Evolutionary conservation across 2,797 vertebrate species (phyloP).

Genomic region (Microcaecilia unicolor): DNA sequence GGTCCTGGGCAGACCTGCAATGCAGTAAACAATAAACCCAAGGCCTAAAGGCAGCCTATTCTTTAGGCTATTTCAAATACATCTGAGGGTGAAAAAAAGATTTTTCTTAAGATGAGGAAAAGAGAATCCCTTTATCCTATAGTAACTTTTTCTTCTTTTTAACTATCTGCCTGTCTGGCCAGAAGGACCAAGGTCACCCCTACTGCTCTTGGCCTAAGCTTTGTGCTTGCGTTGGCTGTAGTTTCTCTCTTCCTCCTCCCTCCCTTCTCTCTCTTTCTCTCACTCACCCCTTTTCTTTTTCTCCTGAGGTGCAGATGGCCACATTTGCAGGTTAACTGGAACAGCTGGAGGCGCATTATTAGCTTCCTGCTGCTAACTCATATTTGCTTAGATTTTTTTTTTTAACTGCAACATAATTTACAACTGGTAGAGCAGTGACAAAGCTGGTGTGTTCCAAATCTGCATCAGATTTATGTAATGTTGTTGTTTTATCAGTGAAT

Average conservation of each 20-base stretch:
- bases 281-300: slow-evolving; percentile 51
- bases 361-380: slow-evolving; percentile 95
- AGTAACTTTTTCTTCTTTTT: slow-evolving; percentile 27
- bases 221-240: slow-evolving; percentile 34
- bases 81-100: too few relatives aligned
- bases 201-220: slow-evolving; percentile 37
- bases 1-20: slow-evolving; percentile 18
- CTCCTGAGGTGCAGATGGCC: slow-evolving; percentile 92
- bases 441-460: slow-evolving; percentile 62
- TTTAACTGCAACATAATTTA: slow-evolving; percentile 75
- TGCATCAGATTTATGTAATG: slow-evolving; percentile 58
- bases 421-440: slow-evolving; percentile 66
- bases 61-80: slow-evolving; percentile 9
- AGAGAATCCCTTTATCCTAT: slow-evolving; percentile 24
- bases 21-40: slow-evolving; percentile 32
- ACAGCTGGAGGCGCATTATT: slow-evolving; percentile 99
- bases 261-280: slow-evolving; percentile 38
- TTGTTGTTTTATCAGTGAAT: slow-evolving; percentile 64
- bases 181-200: slow-evolving; percentile 68
- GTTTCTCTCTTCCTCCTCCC: slow-evolving; percentile 13
- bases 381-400: slow-evolving; percentile 79
- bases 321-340: slow-evolving; percentile 99
- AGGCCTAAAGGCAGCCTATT: slow-evolving; percentile 20
- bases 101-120: background rate
- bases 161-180: slow-evolving; percentile 20